These are phyloP conservation scores for Enteromius paludinosus DNA, from an alignment of 2,797 vertebrate genomes.

Conservation along the genomic window DNA sequence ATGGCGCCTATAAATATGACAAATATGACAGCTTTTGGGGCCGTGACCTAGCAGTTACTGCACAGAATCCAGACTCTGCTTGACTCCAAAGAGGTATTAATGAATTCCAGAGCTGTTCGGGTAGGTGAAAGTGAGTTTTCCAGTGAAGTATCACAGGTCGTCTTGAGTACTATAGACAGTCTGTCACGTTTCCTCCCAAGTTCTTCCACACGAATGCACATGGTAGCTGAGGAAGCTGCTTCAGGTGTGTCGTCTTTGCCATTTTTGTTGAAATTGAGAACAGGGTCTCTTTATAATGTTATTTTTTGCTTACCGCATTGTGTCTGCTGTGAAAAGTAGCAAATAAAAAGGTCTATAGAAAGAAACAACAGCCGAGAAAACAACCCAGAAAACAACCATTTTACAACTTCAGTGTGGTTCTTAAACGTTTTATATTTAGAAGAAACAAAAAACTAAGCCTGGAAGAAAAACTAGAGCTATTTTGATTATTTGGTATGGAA, in stretches of 20 bases:
- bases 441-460: neutral
- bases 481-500: neutral
- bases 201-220: slow-evolving; percentile 1
- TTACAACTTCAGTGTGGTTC: neutral
- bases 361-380: neutral
- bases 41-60: neutral
- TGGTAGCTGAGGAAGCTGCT: neutral
- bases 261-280: neutral
- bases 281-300: neutral
- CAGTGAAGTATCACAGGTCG: slow-evolving; percentile 16
- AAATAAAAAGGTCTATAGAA: neutral
- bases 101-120: slow-evolving; percentile 9
- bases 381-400: neutral
- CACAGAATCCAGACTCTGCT: neutral
- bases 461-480: neutral
- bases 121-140: slow-evolving; percentile 26
- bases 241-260: neutral
- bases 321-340: neutral
- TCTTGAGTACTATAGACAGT: slow-evolving; percentile 9
- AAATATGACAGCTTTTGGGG: slow-evolving; percentile 16
- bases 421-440: neutral
- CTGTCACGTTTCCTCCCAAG: neutral
- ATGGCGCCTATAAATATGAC: slow-evolving; percentile 19
- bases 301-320: neutral
- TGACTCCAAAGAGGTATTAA: slow-evolving; percentile 27